Evolutionary conservation across 2,113 vertebrate species (phyloP).

Genomic region (Ophthalmolycus amberensis): DNA sequence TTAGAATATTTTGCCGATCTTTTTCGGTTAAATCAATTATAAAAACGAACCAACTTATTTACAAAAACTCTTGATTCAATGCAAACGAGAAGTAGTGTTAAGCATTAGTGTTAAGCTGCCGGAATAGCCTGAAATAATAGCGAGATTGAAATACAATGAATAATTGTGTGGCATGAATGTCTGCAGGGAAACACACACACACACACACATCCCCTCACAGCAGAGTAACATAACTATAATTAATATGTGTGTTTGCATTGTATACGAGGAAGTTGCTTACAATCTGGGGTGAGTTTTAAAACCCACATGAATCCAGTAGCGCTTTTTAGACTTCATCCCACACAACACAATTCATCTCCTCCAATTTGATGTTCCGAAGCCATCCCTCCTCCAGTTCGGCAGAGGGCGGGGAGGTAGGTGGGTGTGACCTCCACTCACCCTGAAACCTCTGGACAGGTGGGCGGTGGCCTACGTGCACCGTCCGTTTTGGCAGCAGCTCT

Average conservation of each 20-base stretch:
- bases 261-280: constrained; percentile 50
- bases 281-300: constrained; percentile 43
- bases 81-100: constrained; percentile 25
- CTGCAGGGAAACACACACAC: constrained; percentile 55
- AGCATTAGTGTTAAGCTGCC: constrained; percentile 1
- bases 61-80: constrained; percentile 30
- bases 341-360: constrained; percentile 62
- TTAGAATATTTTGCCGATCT: background rate
- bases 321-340: constrained; percentile 32
- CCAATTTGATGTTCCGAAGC: constrained; percentile 56
- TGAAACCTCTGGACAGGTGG: constrained; percentile 88
- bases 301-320: constrained; percentile 16
- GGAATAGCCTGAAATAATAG: constrained; percentile 52
- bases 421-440: constrained; percentile 90
- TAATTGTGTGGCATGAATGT: constrained; percentile 63
- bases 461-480: constrained; percentile 83
- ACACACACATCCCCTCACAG: constrained; percentile 45
- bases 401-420: constrained; percentile 75
- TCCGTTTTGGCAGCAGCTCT: constrained; percentile 91
- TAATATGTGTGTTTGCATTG: constrained; percentile 64
- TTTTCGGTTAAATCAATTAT: constrained; percentile 14
- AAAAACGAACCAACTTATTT: constrained; percentile 6
- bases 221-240: constrained; percentile 67
- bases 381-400: constrained; percentile 58
- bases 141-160: constrained; percentile 61